Evolutionary conservation across 2,113 vertebrate species (phyloP), one percentile per base, ranked within the genome.

Genomic region (Prinia subflava): DNA sequence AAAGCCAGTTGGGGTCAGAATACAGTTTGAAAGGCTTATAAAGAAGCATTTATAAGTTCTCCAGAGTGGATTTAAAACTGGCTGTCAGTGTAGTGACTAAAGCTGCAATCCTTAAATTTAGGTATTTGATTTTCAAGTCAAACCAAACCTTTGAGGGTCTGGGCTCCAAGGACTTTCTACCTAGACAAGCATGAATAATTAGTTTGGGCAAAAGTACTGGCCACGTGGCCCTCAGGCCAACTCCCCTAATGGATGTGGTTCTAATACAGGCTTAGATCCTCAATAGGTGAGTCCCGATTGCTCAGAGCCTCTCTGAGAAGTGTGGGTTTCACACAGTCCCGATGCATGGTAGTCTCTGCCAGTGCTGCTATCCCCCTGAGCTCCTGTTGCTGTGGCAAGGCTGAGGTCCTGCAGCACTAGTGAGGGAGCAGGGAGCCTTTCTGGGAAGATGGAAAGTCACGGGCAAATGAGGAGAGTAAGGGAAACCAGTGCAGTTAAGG

Each of bases 71-170:
- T 95, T 93, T 83, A 82, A 90, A 87, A 57, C 56, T 90, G 90
- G 37, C 50, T 23, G 52, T 55, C 7, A 8, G 85, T 59, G 41
- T 14, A 83, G 79, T 70, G 89, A 85, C 55, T 91, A 86, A 89
- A 37, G 42, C 68, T 78, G 64, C 1, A 56, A 78, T 91, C 56
- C 87, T 87, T 65, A 87, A 84, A 91, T 91, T 91, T 71, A 89
- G 56, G 49, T 60, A 87, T 92, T 94, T 89, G 83, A 89, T 76
- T 94, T 56, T 39, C 56, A 18, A 22, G 33, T 92, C 71, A 91
- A 94, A 84, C 65, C 83, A 95, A 91, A 91, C 56, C 56, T 94
- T 87, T 81, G 83, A 91, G 91, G 62, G 91, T 73, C 73, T 82
- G 80, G 60, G 52, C 92, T 89, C 31, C 77, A 92, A 95, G 52